Evolutionary conservation across 2,113 vertebrate species (phyloP), one percentile per base, ranked within the genome.

Genomic region (Heptranchias perlo): DNA sequence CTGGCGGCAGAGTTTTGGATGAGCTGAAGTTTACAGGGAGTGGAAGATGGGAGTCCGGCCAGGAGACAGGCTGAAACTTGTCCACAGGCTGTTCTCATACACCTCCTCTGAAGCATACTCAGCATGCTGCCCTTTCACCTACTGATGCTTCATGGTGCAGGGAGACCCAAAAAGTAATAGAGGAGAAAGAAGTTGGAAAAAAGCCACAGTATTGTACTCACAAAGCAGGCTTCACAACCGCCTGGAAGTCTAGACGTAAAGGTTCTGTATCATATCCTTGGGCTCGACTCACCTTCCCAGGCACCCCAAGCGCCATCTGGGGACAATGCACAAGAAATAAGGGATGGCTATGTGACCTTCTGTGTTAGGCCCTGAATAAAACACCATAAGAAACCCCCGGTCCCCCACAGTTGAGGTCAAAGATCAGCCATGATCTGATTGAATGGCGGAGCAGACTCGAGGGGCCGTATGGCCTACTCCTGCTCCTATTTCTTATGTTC

Each of bases 171-270:
- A 21, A 62, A 87, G 21, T 18, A 96, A 54, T n/a, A 78, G n/a
- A 52, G n/a, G 28, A 78, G 54, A 89, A 89, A 35, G 35, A 92
- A 93, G 58, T 11, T 93, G 14, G 58, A 35, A 39, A n/a, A 62
- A 92, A 61, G 39, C 44, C 86, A 35, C 28, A 7, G 47, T 21
- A 35, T 0, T 89, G 69, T 18, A 97, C 99, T 98, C 96, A 99
- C 99, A 96, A 96, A 44, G 98, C 97, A 3, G 96, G 97, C 89
- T 97, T 97, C 78, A 99, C 96, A 0, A 96, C 97, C 49, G 98
- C 98, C 1, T 97, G 97, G 96, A 99, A 91, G 96, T 98, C 97
- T 64, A 99, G 78, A 52, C 98, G 97, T 92, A 99, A 62, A 0
- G 98, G 98, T 0, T 98, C 96, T 96, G 97, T 97, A 0, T 97